Base-by-base conservation (phyloP, 2,113 vertebrate genomes). In the Eulemur macaco region DNA sequence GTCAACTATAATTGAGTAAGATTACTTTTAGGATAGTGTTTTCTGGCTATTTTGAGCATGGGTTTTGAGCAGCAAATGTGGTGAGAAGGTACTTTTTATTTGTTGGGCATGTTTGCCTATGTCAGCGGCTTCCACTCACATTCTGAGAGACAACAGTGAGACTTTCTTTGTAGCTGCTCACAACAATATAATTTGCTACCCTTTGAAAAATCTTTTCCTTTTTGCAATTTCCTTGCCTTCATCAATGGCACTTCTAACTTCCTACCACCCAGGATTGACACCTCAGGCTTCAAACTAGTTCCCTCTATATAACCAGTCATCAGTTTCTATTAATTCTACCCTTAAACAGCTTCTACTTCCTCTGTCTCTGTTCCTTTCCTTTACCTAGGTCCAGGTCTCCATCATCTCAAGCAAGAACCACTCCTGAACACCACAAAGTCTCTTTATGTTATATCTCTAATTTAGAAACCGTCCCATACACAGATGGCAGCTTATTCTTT, bases 351-450 rank as follows among this genome's bases (percentile, higher is more conserved):
- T 58, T 29, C 23, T 50, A 18, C 17, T 31, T 23, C 63, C 39
- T 52, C 56, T 76, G 27, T 54, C 45, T 31, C 77, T 37, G 6
- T 73, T 39, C 54, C 54, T 89, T 52, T 63, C 12, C 31, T 39
- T 47, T 5, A 45, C 27, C 8, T 5, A n/a, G 10, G 34, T 31
- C 27, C 13, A n/a, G 34, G 13, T 18, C 25, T 88, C 34, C 37
- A 14, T 68, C n/a, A 27, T 4, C 77, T 83, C 5, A 10, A 37
- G 6, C 11, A 4, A 37, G 74, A 80, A 21, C 13, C 15, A 17
- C 5, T 3, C 31, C 15, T 13, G 25, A 50, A 12, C 6, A 34
- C 8, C 5, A 14, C 1, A 10, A 17, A 21, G 17, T 34, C 34
- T 69, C 50, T 45, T 77, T 50, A 45, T 42, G 45, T 86, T 42